A percentile compares a stretch with the other conserved stretches of the same genome.
phyloP scores from a whole-genome alignment of 2,888 invertebrate species.

The Cryptocheilus praepositus region DNA sequence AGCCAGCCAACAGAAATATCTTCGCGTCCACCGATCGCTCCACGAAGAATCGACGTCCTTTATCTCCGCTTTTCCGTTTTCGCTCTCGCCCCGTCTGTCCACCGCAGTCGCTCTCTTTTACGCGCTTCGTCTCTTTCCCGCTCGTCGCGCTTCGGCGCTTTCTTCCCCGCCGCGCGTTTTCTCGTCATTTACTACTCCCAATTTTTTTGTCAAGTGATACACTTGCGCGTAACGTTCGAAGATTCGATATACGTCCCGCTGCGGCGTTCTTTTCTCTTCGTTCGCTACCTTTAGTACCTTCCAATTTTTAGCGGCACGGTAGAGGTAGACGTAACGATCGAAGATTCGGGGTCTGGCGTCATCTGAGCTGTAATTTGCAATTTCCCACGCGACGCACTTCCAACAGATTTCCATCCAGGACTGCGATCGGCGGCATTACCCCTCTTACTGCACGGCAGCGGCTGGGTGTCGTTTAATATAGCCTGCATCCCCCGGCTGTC shows the following conservation, averaged over 20 bases:
- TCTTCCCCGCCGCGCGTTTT: too few relatives aligned
- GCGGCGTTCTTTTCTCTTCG: too few relatives aligned
- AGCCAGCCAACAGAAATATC: conserved; percentile 1
- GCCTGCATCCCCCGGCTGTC: conserved; percentile 1
- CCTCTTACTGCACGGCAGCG: conserved; percentile 19
- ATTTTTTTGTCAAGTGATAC: too few relatives aligned
- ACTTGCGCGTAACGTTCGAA: too few relatives aligned
- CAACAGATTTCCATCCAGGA: neutral
- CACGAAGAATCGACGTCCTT: conserved; percentile 4
- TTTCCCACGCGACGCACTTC: conserved; percentile 17
- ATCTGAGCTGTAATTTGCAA: conserved; percentile 24
- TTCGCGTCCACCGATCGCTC: conserved; percentile 3
- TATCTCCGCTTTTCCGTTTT: neutral
- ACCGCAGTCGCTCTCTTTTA: neutral
- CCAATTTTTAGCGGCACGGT: neutral
- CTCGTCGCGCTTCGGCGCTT: conserved; percentile 1
- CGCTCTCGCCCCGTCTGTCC: neutral
- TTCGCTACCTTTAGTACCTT: too few relatives aligned
- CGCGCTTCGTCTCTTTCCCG: neutral
- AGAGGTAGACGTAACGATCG: conserved; percentile 15
- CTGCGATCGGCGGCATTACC: conserved; percentile 9
- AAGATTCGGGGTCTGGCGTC: neutral
- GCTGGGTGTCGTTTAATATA: too few relatives aligned
- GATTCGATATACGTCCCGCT: too few relatives aligned
- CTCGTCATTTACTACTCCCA: too few relatives aligned